A percentile compares a stretch with the other conserved stretches of the same genome.
These are phyloP conservation scores for Platalea minor DNA, from an alignment of 2,797 vertebrate species.

Conservation along the genomic window DNA sequence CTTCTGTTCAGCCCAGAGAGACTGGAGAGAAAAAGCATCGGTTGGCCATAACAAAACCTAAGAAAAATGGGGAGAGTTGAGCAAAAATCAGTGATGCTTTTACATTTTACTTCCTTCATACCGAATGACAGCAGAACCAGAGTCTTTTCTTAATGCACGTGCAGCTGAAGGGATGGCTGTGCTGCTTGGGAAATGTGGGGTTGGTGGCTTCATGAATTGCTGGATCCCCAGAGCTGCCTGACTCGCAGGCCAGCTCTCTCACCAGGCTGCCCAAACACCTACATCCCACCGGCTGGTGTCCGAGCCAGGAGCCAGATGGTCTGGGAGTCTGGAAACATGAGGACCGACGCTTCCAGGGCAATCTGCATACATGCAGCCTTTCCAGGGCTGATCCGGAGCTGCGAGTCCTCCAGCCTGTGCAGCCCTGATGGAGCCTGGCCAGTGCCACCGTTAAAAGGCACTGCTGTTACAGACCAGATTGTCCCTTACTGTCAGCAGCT, in stretches of 20 bases:
- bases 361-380: background rate
- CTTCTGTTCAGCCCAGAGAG: background rate
- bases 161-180: background rate
- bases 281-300: background rate
- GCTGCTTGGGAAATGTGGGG: rapidly evolving
- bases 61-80: background rate
- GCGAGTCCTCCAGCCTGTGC: background rate
- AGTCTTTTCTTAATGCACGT: rapidly evolving
- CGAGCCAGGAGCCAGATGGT: constrained; percentile 40
- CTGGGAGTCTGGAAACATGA: background rate
- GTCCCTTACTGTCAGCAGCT: constrained; percentile 19
- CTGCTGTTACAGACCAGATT: constrained; percentile 24
- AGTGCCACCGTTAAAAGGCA: background rate
- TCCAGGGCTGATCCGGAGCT: background rate
- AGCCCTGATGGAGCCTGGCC: constrained; percentile 3
- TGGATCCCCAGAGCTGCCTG: background rate
- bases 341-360: background rate
- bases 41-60: background rate
- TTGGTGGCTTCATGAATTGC: background rate
- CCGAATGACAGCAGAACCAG: background rate
- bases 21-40: background rate
- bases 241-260: background rate
- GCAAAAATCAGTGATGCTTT: background rate
- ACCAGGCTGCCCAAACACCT: background rate
- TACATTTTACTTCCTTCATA: rapidly evolving